Conservation (phyloP, 2,888 invertebrate species). For the Habrosyne pyritoides region DNA sequence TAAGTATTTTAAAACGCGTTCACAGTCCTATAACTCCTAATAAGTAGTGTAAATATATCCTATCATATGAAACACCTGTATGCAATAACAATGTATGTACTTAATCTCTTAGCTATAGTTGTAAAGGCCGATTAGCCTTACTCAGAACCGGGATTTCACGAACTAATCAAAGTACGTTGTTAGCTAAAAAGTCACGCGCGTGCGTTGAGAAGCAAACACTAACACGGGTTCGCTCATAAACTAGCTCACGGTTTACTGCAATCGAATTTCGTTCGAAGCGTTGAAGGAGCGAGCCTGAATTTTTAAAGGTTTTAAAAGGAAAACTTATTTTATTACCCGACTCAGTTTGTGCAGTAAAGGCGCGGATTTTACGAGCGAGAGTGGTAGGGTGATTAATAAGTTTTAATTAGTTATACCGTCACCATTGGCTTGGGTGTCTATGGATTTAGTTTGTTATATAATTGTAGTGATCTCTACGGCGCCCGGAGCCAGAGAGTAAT, state of each 20-base stretch:
- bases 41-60: neutral
- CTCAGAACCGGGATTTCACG: slow-evolving; percentile 35
- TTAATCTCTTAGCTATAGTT: neutral
- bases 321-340: slow-evolving; percentile 64
- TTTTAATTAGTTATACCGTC: slow-evolving; percentile 67
- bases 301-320: slow-evolving; percentile 63
- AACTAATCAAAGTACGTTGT: slow-evolving; percentile 57
- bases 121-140: slow-evolving; percentile 12
- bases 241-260: slow-evolving; percentile 48
- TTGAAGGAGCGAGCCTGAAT: slow-evolving; percentile 34
- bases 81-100: neutral
- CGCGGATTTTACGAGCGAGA: slow-evolving; percentile 61
- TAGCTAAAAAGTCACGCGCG: slow-evolving; percentile 67
- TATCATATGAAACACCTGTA: neutral
- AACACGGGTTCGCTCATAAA: slow-evolving; percentile 37
- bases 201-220: slow-evolving; percentile 25
- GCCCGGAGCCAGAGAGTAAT: neutral
- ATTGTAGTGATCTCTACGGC: neutral
- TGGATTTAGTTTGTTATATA: slow-evolving; percentile 37
- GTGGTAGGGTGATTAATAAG: slow-evolving; percentile 70
- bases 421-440: slow-evolving; percentile 13
- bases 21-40: too few relatives aligned
- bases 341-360: slow-evolving; percentile 41
- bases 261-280: slow-evolving; percentile 48
- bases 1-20: too few relatives aligned